Conservation (phyloP, 2,113 vertebrate species). For the Casuarius casuarius region DNA sequence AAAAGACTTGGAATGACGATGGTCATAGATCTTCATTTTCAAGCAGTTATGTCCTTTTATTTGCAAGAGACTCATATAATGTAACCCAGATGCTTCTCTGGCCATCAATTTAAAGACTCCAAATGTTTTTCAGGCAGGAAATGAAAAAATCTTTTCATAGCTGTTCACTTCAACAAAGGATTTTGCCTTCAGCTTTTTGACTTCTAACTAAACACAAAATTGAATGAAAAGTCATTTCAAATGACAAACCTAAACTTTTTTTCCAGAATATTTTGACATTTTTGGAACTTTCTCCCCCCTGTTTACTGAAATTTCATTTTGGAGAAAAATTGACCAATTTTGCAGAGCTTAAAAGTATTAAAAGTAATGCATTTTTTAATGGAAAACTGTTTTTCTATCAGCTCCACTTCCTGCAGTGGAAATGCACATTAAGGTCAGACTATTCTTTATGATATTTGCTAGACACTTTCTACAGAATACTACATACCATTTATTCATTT, state of each 20-base stretch:
- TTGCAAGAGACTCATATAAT: slow-evolving; percentile 26
- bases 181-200: slow-evolving; percentile 28
- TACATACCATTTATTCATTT: not conserved
- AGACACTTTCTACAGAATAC: not conserved
- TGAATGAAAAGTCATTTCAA: not conserved
- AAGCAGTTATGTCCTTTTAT: not conserved
- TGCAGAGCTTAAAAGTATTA: not conserved
- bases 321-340: not conserved
- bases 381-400: not conserved
- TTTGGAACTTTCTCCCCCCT: not conserved
- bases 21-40: not conserved
- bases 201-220: not conserved
- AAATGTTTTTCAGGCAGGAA: not conserved
- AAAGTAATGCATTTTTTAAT: not conserved
- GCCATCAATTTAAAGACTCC: not conserved
- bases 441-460: not conserved
- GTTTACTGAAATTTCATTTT: not conserved
- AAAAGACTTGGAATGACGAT: not conserved
- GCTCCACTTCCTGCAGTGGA: not conserved
- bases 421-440: not conserved
- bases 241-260: not conserved
- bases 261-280: not conserved
- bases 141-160: slow-evolving; percentile 35
- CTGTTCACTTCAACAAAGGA: not conserved
- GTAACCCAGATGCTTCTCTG: slow-evolving; percentile 25